These are phyloP conservation scores for Andinoacara biseriatus DNA, from an alignment of 2,113 vertebrate genomes.

Conservation along the genomic window DNA sequence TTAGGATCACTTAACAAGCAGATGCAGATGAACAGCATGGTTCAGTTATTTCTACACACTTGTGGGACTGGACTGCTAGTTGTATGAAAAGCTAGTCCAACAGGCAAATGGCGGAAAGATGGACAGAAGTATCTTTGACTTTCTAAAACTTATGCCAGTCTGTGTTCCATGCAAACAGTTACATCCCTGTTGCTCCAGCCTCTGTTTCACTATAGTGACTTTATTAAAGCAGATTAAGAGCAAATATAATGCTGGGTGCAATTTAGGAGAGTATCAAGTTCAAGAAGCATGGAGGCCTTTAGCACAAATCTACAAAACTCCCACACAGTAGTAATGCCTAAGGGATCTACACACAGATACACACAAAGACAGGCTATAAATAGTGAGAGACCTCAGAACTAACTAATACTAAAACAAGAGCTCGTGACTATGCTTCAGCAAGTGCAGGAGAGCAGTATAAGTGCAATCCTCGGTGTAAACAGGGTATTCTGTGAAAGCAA, in stretches of 20 bases:
- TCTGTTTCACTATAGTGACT: conserved; percentile 19
- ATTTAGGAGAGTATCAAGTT: conserved; percentile 5
- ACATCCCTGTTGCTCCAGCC: background rate
- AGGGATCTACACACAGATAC: no score
- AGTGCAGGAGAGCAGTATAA: background rate
- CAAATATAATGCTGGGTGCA: conserved; percentile 13
- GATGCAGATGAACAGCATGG: no score
- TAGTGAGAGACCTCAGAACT: background rate
- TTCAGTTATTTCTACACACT: background rate
- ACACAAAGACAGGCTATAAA: background rate
- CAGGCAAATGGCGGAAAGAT: background rate
- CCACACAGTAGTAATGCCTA: background rate
- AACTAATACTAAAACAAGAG: background rate
- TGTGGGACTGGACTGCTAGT: background rate
- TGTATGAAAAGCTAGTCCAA: background rate
- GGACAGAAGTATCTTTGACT: background rate
- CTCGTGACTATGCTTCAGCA: background rate
- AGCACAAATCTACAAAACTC: conserved; percentile 1
- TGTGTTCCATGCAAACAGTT: background rate
- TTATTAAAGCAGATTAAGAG: conserved; percentile 15
- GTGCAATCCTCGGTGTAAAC: background rate
- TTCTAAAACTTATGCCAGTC: background rate
- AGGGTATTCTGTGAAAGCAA: background rate
- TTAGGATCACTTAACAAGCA: background rate
- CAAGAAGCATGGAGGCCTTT: background rate